These are phyloP conservation scores for Periplaneta americana DNA, from an alignment of 1,140 invertebrate genomes.

Conservation along the genomic window DNA sequence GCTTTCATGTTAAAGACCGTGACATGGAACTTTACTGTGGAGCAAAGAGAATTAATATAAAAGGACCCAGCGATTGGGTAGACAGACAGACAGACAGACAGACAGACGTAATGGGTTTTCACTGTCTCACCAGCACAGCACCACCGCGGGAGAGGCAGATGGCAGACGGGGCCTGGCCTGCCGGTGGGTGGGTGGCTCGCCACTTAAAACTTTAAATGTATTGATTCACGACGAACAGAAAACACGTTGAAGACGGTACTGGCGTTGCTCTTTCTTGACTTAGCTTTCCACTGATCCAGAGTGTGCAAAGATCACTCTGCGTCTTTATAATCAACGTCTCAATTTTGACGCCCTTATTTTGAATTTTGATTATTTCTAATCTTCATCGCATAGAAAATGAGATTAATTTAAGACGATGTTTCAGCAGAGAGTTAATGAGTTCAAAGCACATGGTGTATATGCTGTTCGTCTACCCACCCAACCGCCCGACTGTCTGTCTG, in stretches of 20 bases:
- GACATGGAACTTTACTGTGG: neutral
- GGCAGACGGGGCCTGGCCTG: neutral
- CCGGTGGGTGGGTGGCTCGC: neutral
- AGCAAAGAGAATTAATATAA: neutral
- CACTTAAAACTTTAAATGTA: neutral
- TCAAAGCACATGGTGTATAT: too few relatives aligned
- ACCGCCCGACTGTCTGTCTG: too few relatives aligned
- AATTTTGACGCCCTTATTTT: too few relatives aligned
- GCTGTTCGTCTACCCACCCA: too few relatives aligned
- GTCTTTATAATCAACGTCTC: too few relatives aligned
- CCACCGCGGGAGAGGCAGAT: neutral
- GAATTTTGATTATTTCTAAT: too few relatives aligned
- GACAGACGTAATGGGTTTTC: neutral
- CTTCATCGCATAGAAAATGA: too few relatives aligned
- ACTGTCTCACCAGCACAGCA: neutral
- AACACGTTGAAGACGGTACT: neutral
- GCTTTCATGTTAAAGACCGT: neutral
- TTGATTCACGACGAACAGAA: neutral
- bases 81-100: neutral
- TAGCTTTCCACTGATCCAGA: too few relatives aligned
- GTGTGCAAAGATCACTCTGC: too few relatives aligned
- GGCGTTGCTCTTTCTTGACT: neutral
- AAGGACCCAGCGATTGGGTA: neutral
- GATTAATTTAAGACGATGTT: too few relatives aligned
- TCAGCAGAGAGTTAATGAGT: too few relatives aligned